phyloP scores from a whole-genome alignment of 2,113 vertebrate genomes.

The Coreoperca whiteheadi region DNA sequence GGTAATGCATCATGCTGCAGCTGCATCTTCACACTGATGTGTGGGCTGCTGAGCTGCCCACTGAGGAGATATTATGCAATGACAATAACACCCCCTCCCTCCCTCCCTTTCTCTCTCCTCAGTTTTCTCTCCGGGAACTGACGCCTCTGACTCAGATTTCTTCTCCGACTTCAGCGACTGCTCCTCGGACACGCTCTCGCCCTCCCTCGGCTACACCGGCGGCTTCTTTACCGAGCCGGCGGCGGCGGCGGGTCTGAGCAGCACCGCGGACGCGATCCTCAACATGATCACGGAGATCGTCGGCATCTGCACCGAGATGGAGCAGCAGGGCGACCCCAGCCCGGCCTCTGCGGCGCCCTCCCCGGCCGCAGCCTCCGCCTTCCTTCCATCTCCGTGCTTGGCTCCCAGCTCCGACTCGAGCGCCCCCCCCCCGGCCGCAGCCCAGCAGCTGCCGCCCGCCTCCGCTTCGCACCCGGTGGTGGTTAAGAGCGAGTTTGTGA shows the following conservation, averaged over 20 bases:
- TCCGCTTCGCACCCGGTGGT: slow-evolving; percentile 48
- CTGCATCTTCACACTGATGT: background rate
- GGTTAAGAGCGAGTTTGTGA: slow-evolving; percentile 86
- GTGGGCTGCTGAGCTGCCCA: slow-evolving; percentile 24
- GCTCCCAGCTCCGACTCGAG: slow-evolving; percentile 43
- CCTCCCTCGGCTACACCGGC: slow-evolving; percentile 89
- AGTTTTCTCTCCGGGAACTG: slow-evolving; percentile 85
- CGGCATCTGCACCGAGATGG: slow-evolving; percentile 89
- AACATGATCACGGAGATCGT: slow-evolving; percentile 96
- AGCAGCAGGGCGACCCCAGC: slow-evolving; percentile 75
- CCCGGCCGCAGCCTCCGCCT: slow-evolving; percentile 50
- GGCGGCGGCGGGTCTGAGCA: slow-evolving; percentile 83
- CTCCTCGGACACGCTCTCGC: slow-evolving; percentile 84
- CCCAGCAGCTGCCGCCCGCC: slow-evolving; percentile 66
- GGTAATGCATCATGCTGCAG: too few species aligned
- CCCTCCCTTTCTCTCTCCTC: slow-evolving; percentile 63
- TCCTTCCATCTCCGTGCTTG: background rate
- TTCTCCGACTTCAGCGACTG: slow-evolving; percentile 86
- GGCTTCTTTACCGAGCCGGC: slow-evolving; percentile 90
- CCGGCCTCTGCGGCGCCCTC: slow-evolving; percentile 71
- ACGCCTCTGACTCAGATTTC: slow-evolving; percentile 88
- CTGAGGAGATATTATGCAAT: slow-evolving; percentile 57
- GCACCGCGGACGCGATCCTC: slow-evolving; percentile 93
- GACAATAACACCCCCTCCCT: slow-evolving; percentile 47
- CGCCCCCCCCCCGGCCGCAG: slow-evolving; percentile 44